These are phyloP conservation scores for Tineola bisselliella DNA, from an alignment of 2,888 invertebrate genomes.

Conservation along the genomic window DNA sequence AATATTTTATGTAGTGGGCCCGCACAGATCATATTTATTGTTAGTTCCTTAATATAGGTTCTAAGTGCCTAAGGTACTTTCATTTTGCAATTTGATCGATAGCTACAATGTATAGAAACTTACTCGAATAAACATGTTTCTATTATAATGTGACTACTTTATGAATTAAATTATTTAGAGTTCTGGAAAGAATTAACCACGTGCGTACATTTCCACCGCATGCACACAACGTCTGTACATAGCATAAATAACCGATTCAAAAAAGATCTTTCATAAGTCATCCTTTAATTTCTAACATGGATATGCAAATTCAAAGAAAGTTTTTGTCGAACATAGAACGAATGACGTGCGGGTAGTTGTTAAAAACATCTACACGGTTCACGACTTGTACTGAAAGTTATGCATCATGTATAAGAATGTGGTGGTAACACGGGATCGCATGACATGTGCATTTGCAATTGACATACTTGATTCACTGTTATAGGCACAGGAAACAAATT, in stretches of 20 bases:
- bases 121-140: background rate
- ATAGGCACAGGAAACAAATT: no score
- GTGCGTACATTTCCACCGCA: no score
- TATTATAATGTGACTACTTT: no score
- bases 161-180: no score
- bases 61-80: constrained; percentile 28
- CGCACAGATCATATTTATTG: constrained; percentile 47
- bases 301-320: background rate
- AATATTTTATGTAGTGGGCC: constrained; percentile 20
- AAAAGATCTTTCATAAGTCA: background rate
- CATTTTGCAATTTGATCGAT: background rate
- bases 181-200: no score
- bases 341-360: background rate
- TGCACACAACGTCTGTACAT: no score
- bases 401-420: background rate
- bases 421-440: no score
- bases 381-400: background rate
- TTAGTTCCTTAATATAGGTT: constrained; percentile 52
- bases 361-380: background rate
- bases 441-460: no score
- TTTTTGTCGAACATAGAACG: background rate
- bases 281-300: background rate
- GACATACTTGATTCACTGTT: background rate
- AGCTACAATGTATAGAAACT: background rate
- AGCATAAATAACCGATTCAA: no score